Percentiles rank a stretch among this genome's conserved stretches.
Evolutionary conservation across 2,888 invertebrate genomes (phyloP).

Genomic region (Tenthredo amoena): DNA sequence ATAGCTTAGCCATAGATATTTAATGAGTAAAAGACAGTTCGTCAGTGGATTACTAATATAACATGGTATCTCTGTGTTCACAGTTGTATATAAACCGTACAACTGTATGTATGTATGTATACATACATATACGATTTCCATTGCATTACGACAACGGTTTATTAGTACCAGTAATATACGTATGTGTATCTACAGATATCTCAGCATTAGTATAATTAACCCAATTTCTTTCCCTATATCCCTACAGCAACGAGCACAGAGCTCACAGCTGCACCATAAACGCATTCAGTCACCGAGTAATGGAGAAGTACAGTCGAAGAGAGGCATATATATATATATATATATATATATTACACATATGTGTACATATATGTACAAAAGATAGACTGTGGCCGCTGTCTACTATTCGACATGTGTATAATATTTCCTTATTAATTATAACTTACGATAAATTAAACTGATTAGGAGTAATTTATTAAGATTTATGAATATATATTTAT

Average conservation of each 20-base stretch:
- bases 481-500: neutral
- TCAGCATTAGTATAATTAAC: slow-evolving; percentile 35
- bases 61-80: neutral
- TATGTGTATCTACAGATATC: neutral
- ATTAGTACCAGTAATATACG: neutral
- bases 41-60: neutral
- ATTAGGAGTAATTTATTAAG: neutral
- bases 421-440: slow-evolving; percentile 9
- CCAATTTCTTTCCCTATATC: slow-evolving; percentile 17
- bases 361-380: neutral
- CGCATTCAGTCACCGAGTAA: neutral
- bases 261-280: slow-evolving; percentile 14
- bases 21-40: neutral
- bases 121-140: neutral
- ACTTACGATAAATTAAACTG: slow-evolving; percentile 4
- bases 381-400: neutral
- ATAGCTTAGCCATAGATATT: neutral
- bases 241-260: neutral
- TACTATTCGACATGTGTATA: neutral
- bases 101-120: neutral
- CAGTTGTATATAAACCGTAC: neutral
- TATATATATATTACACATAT: neutral
- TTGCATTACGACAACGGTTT: neutral
- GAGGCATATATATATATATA: neutral
- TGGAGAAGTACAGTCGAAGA: neutral